A percentile compares a stretch with the other conserved stretches of the same genome.
These are phyloP conservation scores for Clostera curtula DNA, from an alignment of 2,888 invertebrate species.

Conservation along the genomic window DNA sequence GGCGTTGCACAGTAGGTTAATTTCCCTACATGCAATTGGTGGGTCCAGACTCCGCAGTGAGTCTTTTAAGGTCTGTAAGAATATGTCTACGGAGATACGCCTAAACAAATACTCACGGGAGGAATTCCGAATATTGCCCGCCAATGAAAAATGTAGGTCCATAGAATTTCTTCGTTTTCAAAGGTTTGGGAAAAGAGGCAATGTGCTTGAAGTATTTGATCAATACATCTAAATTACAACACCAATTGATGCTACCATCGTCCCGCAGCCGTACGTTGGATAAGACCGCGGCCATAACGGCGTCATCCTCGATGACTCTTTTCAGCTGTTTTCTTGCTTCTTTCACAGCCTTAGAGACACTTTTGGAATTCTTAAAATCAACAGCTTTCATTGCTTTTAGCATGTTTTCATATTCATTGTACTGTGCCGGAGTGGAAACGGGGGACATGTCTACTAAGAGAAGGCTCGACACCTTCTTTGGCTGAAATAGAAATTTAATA, in stretches of 20 bases:
- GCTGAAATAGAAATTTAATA: conserved; percentile 60
- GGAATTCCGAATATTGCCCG: conserved; percentile 86
- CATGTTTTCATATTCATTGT: conserved; percentile 76
- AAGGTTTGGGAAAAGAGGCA: conserved; percentile 73
- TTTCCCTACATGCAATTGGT: too few relatives aligned
- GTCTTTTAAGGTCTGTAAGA: neutral
- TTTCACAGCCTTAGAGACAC: conserved; percentile 30
- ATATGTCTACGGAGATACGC: neutral
- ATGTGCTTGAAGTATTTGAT: conserved; percentile 77
- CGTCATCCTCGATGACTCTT: conserved; percentile 58
- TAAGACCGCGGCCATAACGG: conserved; percentile 70
- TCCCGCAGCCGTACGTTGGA: conserved; percentile 65
- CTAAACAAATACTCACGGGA: conserved; percentile 72
- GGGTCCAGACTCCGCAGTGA: too few relatives aligned
- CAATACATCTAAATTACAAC: conserved; percentile 83
- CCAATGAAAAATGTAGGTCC: conserved; percentile 89
- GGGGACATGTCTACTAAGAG: conserved; percentile 82
- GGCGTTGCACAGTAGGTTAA: too few relatives aligned
- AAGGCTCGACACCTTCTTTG: conserved; percentile 73
- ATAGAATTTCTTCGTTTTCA: conserved; percentile 45
- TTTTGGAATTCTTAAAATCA: conserved; percentile 32
- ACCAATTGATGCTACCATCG: conserved; percentile 75
- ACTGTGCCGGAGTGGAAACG: conserved; percentile 57
- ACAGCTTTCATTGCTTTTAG: conserved; percentile 64
- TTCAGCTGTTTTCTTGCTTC: conserved; percentile 34